phyloP scores from a whole-genome alignment of 2,888 invertebrate genomes.

The Parnassius mnemosyne region DNA sequence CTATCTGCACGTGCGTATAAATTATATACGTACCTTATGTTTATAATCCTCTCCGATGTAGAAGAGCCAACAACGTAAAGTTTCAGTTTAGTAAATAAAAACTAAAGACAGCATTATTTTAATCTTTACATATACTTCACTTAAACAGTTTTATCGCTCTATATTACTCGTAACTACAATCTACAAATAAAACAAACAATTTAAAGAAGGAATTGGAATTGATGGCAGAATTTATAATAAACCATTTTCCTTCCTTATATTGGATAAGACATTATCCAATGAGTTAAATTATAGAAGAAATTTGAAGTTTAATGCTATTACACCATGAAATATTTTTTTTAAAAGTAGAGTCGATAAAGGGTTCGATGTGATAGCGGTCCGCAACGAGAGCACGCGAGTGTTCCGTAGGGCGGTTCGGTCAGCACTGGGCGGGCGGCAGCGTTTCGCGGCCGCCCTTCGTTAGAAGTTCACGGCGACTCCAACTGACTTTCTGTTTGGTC shows the following conservation, averaged over 20 bases:
- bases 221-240: too few relatives aligned
- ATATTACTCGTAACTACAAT: background rate
- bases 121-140: slow-evolving; percentile 1
- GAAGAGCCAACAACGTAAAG: background rate
- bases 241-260: too few relatives aligned
- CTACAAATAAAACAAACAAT: too few relatives aligned
- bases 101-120: slow-evolving; percentile 19
- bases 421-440: slow-evolving; percentile 70
- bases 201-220: too few relatives aligned
- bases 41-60: background rate
- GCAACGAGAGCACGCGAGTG: slow-evolving; percentile 48
- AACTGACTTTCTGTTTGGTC: slow-evolving; percentile 57
- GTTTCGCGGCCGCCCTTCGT: slow-evolving; percentile 49
- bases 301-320: background rate
- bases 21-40: slow-evolving; percentile 15
- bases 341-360: slow-evolving; percentile 41
- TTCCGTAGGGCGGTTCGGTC: slow-evolving; percentile 59
- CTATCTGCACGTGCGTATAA: background rate
- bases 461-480: slow-evolving; percentile 70
- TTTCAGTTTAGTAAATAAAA: slow-evolving; percentile 22
- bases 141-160: background rate
- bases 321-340: slow-evolving; percentile 17
- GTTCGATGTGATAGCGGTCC: slow-evolving; percentile 41
- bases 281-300: too few relatives aligned
- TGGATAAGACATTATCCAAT: too few relatives aligned